phyloP scores from a whole-genome alignment of 2,113 vertebrate species.

The Erythrocercus mccallii region DNA sequence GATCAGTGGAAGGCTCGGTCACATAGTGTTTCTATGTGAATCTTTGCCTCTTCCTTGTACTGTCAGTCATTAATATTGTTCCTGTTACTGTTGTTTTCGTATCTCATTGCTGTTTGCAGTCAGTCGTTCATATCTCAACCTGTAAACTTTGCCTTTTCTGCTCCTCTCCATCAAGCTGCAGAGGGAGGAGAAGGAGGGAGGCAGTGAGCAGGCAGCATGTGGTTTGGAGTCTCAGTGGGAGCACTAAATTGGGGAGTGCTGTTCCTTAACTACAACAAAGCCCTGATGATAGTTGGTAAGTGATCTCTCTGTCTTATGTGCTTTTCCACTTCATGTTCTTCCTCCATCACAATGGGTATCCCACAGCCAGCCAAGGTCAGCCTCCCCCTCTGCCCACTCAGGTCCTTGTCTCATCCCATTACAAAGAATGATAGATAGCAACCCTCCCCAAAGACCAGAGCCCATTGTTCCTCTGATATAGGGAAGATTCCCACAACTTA shows the following conservation, averaged over 20 bases:
- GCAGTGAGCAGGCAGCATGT: not conserved
- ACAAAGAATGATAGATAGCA: not conserved
- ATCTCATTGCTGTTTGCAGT: not conserved
- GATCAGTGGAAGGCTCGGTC: rapidly evolving
- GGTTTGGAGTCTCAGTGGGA: not conserved
- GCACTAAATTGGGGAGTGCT: not conserved
- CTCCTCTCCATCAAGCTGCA: not conserved
- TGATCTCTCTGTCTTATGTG: rapidly evolving
- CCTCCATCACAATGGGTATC: not conserved
- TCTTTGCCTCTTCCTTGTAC: not conserved
- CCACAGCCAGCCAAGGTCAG: not conserved
- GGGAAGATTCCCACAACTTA: not conserved
- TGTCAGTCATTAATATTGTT: not conserved
- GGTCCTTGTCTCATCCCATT: not conserved
- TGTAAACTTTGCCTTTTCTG: not conserved
- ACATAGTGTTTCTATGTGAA: not conserved
- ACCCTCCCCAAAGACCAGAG: no score
- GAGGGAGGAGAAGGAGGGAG: not conserved
- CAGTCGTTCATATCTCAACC: not conserved
- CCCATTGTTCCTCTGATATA: rapidly evolving
- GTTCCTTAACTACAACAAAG: not conserved
- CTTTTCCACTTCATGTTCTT: not conserved
- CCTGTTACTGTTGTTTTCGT: not conserved
- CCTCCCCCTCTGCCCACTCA: not conserved
- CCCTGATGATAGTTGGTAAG: rapidly evolving